Conservation (phyloP, 2,888 invertebrate species). For the Sesia bembeciformis region DNA sequence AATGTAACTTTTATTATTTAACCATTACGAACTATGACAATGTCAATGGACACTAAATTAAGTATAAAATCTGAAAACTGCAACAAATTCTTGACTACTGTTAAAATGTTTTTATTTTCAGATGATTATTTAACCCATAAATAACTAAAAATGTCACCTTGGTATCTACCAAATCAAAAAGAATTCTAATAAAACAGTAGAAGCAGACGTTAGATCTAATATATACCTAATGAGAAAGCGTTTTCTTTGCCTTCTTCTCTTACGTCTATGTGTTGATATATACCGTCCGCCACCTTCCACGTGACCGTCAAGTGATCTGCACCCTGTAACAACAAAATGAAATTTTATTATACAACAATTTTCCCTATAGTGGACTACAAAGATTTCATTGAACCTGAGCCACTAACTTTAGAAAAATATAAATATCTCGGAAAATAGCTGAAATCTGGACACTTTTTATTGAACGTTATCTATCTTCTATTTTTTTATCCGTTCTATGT, state of each 20-base stretch:
- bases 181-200: too few species aligned
- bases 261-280: constrained; percentile 97
- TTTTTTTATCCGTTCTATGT: too few species aligned
- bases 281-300: constrained; percentile 97
- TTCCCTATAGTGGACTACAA: not conserved
- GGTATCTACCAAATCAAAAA: not conserved
- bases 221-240: constrained; percentile 92
- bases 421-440: too few species aligned
- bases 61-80: not conserved
- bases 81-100: too few species aligned
- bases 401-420: too few species aligned
- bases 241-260: constrained; percentile 97
- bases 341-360: not conserved
- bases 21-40: not conserved
- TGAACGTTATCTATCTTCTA: too few species aligned
- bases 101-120: too few species aligned
- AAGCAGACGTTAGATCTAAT: not conserved
- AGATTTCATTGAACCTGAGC: not conserved
- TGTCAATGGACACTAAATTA: not conserved
- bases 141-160: not conserved
- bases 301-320: constrained; percentile 97
- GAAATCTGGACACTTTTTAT: too few species aligned
- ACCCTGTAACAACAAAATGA: constrained; percentile 64
- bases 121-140: too few species aligned
- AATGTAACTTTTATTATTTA: not conserved